These are phyloP conservation scores for Macrophya alboannulata DNA, from an alignment of 2,888 invertebrate species.

Conservation along the genomic window DNA sequence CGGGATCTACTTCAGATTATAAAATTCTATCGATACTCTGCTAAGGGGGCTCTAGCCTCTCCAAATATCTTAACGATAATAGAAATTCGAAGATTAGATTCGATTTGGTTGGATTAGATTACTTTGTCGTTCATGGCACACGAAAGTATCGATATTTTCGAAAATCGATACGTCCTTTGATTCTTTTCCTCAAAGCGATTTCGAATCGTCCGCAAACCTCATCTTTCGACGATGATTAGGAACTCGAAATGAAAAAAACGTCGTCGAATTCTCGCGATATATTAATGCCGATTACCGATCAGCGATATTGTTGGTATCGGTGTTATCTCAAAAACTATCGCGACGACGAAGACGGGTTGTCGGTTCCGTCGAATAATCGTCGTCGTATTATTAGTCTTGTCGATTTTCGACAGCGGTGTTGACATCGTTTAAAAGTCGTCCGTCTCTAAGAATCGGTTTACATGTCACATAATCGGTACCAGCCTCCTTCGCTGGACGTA, in stretches of 20 bases:
- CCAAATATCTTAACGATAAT: neutral
- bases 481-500: slow-evolving; percentile 2
- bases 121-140: neutral
- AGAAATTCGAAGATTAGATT: neutral
- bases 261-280: neutral
- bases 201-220: neutral
- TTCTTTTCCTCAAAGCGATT: neutral
- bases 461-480: neutral
- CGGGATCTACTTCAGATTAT: neutral
- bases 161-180: neutral
- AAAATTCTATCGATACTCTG: neutral
- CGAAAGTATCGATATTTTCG: neutral
- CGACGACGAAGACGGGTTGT: neutral
- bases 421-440: slow-evolving; percentile 6
- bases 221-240: neutral
- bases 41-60: neutral
- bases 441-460: slow-evolving; percentile 1
- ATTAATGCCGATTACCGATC: neutral
- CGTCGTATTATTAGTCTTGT: neutral
- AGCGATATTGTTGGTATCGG: neutral
- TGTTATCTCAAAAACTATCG: neutral
- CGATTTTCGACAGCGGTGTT: slow-evolving; percentile 2
- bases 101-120: neutral
- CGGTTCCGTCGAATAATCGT: neutral
- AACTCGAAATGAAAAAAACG: neutral